Evolutionary conservation across 2,797 vertebrate species (phyloP).

Genomic region (Uromys caudimaculatus): DNA sequence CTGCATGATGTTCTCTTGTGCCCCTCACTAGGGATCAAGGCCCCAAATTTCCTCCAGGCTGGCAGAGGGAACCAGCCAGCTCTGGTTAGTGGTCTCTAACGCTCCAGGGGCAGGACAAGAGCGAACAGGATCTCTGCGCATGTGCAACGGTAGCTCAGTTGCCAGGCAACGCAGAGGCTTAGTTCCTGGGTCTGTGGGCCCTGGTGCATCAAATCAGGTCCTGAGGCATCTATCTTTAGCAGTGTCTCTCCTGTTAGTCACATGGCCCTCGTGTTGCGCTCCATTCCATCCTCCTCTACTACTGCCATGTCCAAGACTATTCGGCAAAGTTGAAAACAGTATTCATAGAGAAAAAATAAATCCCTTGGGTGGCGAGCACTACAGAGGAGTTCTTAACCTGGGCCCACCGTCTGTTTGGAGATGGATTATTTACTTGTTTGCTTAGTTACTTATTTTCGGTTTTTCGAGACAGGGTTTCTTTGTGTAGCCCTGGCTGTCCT

Average conservation of each 20-base stretch:
- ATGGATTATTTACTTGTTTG: not conserved
- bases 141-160: not conserved
- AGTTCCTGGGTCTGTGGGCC: not conserved
- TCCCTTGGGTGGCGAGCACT: not conserved
- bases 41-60: not conserved
- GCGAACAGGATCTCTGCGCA: accelerated
- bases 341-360: not conserved
- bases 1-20: slow-evolving; percentile 71
- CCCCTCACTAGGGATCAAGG: not conserved
- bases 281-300: not conserved
- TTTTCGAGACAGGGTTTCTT: not conserved
- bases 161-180: slow-evolving; percentile 59
- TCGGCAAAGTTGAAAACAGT: not conserved
- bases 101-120: accelerated
- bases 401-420: not conserved
- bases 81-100: not conserved
- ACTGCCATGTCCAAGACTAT: no score
- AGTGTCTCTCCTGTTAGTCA: not conserved
- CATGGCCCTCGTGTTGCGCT: accelerated
- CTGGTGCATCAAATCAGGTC: not conserved
- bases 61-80: not conserved
- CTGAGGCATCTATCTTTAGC: no score
- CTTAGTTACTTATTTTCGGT: not conserved
- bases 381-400: not conserved
- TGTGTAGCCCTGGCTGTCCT: not conserved